phyloP scores from a whole-genome alignment of 37 sponge, comb jelly and placozoan species.

The Crambe crambe region DNA sequence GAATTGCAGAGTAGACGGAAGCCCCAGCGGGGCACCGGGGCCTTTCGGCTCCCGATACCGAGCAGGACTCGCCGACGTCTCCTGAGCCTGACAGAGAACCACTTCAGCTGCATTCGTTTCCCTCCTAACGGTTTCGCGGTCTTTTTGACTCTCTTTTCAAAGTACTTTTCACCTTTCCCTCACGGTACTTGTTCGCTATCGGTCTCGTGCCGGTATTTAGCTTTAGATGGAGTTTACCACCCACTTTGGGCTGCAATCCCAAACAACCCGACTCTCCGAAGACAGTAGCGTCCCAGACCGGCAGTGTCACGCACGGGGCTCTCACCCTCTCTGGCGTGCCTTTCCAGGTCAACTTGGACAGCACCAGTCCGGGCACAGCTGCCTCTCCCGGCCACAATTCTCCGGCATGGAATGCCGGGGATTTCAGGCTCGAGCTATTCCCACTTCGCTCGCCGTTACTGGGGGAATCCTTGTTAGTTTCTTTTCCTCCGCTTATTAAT shows the following conservation, averaged over 20 bases:
- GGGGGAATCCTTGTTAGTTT: constrained; percentile 91
- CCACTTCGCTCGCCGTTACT: constrained; percentile 90
- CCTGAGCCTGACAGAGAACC: too few relatives aligned
- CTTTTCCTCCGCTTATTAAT: constrained; percentile 92
- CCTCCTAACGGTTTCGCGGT: too few relatives aligned
- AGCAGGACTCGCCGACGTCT: background rate
- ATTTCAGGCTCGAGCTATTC: constrained; percentile 84
- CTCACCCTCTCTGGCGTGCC: constrained; percentile 79
- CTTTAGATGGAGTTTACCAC: constrained; percentile 82
- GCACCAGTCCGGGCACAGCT: constrained; percentile 11
- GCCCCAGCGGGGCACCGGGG: constrained; percentile 20
- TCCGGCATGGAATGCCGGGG: constrained; percentile 48
- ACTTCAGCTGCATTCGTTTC: too few relatives aligned
- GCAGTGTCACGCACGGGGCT: constrained; percentile 55
- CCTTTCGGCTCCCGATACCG: background rate
- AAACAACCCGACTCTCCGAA: constrained; percentile 86
- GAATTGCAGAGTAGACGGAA: constrained; percentile 12
- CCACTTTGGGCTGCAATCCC: constrained; percentile 86
- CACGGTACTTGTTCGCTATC: too few relatives aligned
- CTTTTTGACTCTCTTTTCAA: too few relatives aligned
- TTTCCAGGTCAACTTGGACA: constrained; percentile 71
- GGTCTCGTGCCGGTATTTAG: constrained; percentile 64
- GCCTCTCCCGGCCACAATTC: constrained; percentile 72
- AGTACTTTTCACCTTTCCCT: too few relatives aligned
- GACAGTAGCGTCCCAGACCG: constrained; percentile 15